A percentile compares a stretch with the other conserved stretches of the same genome.
Conservation (phyloP, 1,140 invertebrate genomes). For the Macrosteles quadrilineatus region DNA sequence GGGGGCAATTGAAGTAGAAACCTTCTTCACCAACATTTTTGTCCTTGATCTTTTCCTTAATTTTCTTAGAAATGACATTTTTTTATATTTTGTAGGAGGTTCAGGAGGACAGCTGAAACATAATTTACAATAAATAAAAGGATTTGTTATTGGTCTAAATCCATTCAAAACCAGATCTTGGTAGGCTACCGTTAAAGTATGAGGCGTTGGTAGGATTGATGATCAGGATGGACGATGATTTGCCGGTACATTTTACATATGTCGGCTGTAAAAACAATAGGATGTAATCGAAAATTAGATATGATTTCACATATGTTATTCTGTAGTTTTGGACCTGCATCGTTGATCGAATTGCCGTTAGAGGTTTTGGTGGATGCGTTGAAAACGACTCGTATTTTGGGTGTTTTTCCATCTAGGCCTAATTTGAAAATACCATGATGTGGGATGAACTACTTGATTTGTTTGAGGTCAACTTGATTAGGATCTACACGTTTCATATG, state of each 20-base stretch:
- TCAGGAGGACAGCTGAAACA: too few species aligned
- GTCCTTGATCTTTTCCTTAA: too few species aligned
- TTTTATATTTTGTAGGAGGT: too few species aligned
- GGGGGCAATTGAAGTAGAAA: too few species aligned
- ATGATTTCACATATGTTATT: constrained; percentile 48
- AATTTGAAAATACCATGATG: constrained; percentile 46
- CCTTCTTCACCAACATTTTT: too few species aligned
- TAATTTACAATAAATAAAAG: too few species aligned
- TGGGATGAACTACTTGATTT: constrained; percentile 41
- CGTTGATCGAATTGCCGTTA: constrained; percentile 45
- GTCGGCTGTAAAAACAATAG: constrained; percentile 44
- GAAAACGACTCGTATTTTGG: constrained; percentile 49
- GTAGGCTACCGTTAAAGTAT: too few species aligned
- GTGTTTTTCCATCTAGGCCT: constrained; percentile 40
- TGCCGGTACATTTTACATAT: constrained; percentile 43
- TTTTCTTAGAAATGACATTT: too few species aligned
- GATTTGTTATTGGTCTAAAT: too few species aligned
- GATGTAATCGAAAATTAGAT: constrained; percentile 45
- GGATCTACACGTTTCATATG: constrained; percentile 42
- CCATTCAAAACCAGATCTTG: too few species aligned
- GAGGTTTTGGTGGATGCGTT: constrained; percentile 43
- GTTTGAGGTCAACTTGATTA: not conserved
- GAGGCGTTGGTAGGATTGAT: constrained; percentile 46
- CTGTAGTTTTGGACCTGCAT: constrained; percentile 48
- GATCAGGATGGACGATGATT: constrained; percentile 33